Evolutionary conservation across 2,888 invertebrate genomes (phyloP), one percentile per base, ranked within the genome.

Genomic region (Hirtodrosophila histrioides): DNA sequence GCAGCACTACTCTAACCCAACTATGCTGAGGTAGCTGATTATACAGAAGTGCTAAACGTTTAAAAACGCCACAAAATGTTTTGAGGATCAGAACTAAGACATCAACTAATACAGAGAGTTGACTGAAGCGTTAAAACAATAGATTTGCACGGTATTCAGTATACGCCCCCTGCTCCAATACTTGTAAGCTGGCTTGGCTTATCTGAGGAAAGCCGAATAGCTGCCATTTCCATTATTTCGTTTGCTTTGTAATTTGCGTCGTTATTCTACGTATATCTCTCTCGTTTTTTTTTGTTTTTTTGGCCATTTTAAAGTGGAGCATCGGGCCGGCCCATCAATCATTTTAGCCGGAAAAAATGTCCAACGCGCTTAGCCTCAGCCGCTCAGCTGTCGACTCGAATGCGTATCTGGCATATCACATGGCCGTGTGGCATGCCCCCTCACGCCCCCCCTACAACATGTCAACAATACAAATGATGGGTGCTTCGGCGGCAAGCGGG

Each of bases 401-500:
- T 79, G 74, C 82, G 76, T 81, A 81, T 81, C 83, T 64, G 73
- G 50, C 65, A 35, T 73, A 78, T 82, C 73, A 70, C 55, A 69
- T 70, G 62, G 55, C 72, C 17, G 72, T 44, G 58, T 56, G 66
- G 43, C 12, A 33, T 51, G 35, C 41, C 53, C 27, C 40, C 37
- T n/a, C 27, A 7, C 40, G 23, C 39, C 44, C 62, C 31, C 53
- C 36, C 29, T 39, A 17, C 58, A 64, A 54, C 82, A 79, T 86
- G 86, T 83, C 86, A 83, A 86, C 86, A 83, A 83, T 83, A 83
- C 82, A 83, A 83, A 83, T 83, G 82, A 83, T 86, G 86, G 86
- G 82, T 78, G 75, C 80, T 65, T 62, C 50, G 54, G 56, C 45
- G 49, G 61, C 60, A 55, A 23, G 39, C 56, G 75, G 82, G 83